These are phyloP conservation scores for Xenus cinereus DNA, from an alignment of 2,113 vertebrate species.

Conservation along the genomic window DNA sequence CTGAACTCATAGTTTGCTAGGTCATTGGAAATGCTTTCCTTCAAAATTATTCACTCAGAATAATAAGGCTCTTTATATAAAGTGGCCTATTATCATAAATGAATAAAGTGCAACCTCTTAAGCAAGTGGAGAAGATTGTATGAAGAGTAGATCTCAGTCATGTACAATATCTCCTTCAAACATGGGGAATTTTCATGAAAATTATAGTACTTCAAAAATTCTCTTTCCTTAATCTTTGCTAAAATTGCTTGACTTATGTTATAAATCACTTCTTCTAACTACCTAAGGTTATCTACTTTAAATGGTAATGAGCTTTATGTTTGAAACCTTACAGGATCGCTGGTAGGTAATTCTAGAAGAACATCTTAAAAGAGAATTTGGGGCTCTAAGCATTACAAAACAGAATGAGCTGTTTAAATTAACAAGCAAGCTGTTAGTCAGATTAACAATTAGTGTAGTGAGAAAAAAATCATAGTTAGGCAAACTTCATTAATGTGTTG, in stretches of 20 bases:
- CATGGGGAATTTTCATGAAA: slow-evolving; percentile 22
- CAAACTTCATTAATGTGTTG: not conserved
- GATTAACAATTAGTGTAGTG: not conserved
- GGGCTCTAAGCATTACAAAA: not conserved
- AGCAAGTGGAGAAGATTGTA: not conserved
- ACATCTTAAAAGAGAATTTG: not conserved
- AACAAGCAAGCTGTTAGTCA: not conserved
- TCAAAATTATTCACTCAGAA: slow-evolving; percentile 32
- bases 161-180: not conserved
- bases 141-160: not conserved
- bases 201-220: slow-evolving; percentile 22
- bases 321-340: slow-evolving; percentile 22
- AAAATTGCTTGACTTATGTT: slow-evolving; percentile 28
- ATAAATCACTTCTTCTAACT: slow-evolving; percentile 18
- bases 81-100: slow-evolving; percentile 43
- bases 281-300: slow-evolving; percentile 24
- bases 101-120: slow-evolving; percentile 25
- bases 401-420: not conserved
- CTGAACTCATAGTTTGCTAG: not conserved
- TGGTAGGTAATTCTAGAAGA: slow-evolving; percentile 12
- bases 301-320: slow-evolving; percentile 22
- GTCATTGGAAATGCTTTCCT: not conserved
- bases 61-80: slow-evolving; percentile 17
- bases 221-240: slow-evolving; percentile 35
- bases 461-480: not conserved